These are phyloP conservation scores for Gambusia affinis DNA, from an alignment of 2,113 vertebrate genomes.

Conservation along the genomic window DNA sequence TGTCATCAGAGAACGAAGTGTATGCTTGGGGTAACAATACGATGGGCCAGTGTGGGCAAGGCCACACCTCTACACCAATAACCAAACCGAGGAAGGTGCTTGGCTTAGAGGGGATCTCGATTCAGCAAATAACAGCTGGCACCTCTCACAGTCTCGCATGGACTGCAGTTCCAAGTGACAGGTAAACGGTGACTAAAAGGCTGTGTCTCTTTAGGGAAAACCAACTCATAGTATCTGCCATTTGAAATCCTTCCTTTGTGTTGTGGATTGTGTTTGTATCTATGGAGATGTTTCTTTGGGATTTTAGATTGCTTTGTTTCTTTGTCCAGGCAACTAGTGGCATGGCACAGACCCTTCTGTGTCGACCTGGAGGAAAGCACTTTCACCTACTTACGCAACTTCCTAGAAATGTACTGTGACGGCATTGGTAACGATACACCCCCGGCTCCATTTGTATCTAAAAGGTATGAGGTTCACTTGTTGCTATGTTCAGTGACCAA, in stretches of 20 bases:
- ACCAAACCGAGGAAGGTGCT: constrained; percentile 98
- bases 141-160: constrained; percentile 97
- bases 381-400: constrained; percentile 93
- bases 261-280: not conserved
- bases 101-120: constrained; percentile 93
- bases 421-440: constrained; percentile 91
- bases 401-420: constrained; percentile 96
- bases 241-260: not conserved
- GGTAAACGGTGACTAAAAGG: constrained; percentile 73
- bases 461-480: constrained; percentile 81
- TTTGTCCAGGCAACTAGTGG: constrained; percentile 89
- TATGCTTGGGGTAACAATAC: constrained; percentile 99
- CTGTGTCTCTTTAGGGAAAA: not conserved
- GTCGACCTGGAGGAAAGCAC: constrained; percentile 98
- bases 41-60: constrained; percentile 98
- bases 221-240: not conserved
- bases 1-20: constrained; percentile 92
- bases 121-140: constrained; percentile 97
- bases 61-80: constrained; percentile 98
- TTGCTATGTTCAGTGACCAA: not conserved
- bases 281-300: not conserved
- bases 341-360: constrained; percentile 97
- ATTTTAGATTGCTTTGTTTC: constrained; percentile 12
- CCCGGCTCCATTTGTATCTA: constrained; percentile 91
- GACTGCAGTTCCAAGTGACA: constrained; percentile 96